Evolutionary conservation across 2,888 invertebrate species (phyloP), one percentile per base, ranked within the genome.

Genomic region (Caenorhabditis becei): DNA sequence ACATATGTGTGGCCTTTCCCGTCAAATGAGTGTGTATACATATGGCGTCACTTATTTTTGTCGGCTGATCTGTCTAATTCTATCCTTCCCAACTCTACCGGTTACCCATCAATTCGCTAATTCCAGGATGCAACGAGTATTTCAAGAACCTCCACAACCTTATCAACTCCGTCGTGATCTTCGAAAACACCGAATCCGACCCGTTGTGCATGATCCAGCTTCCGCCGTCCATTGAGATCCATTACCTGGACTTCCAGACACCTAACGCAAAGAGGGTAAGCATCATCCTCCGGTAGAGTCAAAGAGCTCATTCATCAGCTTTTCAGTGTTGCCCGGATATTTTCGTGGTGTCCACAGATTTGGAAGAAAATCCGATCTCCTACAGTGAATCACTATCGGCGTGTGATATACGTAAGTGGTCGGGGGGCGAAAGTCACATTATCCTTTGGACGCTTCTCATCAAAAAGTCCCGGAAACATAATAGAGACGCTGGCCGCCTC

Each of bases 241-340:
- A 58, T 10, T 69, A 54, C 23, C 14, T 78, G 20, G 67, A 56
- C 24, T 78, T 58, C 16, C 28, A 47, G 23, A 59, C 18, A 3
- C 49, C 26, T 8, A 26, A 47, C 2, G 2, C 14, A 35, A 32
- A 35, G 32, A 63, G 58, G 56, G 63, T 63, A 63, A 56, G 26
- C 56, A 47, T 47, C 28, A 63, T 14, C 1, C 28, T 8, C n/a
- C n/a, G n/a, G 8, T 5, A 23, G 3, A 32, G 10, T 28, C 28
- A 20, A n/a, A 56, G 10, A 35, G 28, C 56, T 47, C 47, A 47
- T 47, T 47, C 47, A 47, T 18, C 47, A 47, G 47, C 47, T 41
- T 20, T 67, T 26, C 62, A 74, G 70, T 80, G 80, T 54, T 80
- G 80, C 54, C 62, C 74, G 2, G 80, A 80, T 24, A 37, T 80